A percentile compares a stretch with the other conserved stretches of the same genome.
phyloP scores from a whole-genome alignment of 2,113 vertebrate species.

The Bubo blakistoni region DNA sequence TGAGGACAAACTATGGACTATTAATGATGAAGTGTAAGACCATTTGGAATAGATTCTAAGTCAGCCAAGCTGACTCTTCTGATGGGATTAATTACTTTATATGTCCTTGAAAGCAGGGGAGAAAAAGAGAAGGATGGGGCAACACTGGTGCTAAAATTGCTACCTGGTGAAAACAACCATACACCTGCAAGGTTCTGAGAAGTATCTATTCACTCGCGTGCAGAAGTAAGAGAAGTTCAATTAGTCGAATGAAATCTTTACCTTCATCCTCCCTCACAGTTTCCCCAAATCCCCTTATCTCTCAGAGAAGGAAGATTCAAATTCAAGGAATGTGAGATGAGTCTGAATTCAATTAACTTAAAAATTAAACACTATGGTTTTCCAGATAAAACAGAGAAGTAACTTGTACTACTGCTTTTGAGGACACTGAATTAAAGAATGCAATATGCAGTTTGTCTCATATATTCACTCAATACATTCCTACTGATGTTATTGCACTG shows the following conservation, averaged over 20 bases:
- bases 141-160: not conserved
- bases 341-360: not conserved
- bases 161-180: not conserved
- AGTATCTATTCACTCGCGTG: not conserved
- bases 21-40: accelerated
- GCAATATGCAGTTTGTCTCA: not conserved
- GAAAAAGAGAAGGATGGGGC: not conserved
- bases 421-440: not conserved
- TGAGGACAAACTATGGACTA: not conserved
- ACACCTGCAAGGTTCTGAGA: not conserved
- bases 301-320: not conserved
- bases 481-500: not conserved
- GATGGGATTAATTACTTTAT: not conserved
- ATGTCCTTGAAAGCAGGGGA: not conserved
- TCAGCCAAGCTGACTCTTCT: not conserved
- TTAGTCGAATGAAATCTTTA: not conserved
- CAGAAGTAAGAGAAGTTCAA: not conserved
- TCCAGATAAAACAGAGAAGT: not conserved
- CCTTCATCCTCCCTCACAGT: not conserved
- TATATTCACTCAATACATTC: not conserved
- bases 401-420: not conserved
- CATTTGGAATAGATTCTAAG: not conserved
- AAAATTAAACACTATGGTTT: not conserved
- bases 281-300: not conserved
- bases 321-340: not conserved